A percentile compares a stretch with the other conserved stretches of the same genome.
These are phyloP conservation scores for Willisornis vidua DNA, from an alignment of 2,113 vertebrate genomes.

Conservation along the genomic window DNA sequence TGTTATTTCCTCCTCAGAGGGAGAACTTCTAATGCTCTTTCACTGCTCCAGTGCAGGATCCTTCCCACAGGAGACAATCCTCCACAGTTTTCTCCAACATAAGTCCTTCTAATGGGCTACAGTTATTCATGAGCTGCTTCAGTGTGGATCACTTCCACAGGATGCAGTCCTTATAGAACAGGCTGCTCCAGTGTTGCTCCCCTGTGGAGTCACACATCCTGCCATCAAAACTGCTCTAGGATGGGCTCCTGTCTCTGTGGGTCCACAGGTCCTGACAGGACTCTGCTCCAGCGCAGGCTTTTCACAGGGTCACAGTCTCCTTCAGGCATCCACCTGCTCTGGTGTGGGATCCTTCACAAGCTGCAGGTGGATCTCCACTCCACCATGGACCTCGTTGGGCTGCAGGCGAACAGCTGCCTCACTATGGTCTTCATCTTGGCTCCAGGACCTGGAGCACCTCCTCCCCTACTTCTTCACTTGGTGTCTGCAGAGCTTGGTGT, in stretches of 20 bases:
- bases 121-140: neutral
- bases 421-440: neutral
- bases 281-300: neutral
- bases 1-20: neutral
- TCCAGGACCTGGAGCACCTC: accelerated
- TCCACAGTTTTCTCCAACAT: neutral
- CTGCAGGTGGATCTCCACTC: neutral
- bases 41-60: neutral
- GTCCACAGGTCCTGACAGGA: neutral
- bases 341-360: neutral
- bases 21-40: neutral
- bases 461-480: neutral
- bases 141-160: accelerated
- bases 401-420: neutral
- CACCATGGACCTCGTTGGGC: neutral
- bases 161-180: neutral
- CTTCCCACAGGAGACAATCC: neutral
- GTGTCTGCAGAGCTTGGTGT: neutral
- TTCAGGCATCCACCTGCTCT: neutral
- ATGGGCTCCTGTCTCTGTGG: neutral
- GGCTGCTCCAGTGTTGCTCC: neutral
- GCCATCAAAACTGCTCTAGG: neutral
- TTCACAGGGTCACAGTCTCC: neutral
- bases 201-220: neutral
- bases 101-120: neutral